Percentiles rank a stretch among this genome's conserved stretches.
phyloP scores from a whole-genome alignment of 1,140 invertebrate species.

The Drosophila bifasciata region DNA sequence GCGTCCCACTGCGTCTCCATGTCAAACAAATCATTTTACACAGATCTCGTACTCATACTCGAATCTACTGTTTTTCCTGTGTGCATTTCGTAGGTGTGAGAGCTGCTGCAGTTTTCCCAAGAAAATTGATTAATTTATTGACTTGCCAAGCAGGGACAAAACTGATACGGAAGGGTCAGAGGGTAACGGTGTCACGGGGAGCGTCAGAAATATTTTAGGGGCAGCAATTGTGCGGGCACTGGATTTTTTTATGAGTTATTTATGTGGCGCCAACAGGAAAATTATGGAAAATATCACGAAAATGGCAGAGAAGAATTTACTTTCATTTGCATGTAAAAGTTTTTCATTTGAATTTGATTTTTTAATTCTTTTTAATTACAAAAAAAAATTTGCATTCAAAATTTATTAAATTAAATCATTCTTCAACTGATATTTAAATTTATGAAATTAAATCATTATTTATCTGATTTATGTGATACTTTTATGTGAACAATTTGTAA shows the following conservation, averaged over 20 bases:
- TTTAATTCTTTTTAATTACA: no score
- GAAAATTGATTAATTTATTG: constrained; percentile 60
- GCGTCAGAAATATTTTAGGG: constrained; percentile 30
- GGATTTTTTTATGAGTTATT: constrained; percentile 42
- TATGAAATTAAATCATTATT: no score
- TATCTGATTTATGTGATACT: no score
- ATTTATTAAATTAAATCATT: no score
- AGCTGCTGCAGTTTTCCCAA: constrained; percentile 62
- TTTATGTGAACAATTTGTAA: no score
- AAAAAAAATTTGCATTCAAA: no score
- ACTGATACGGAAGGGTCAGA: constrained; percentile 1
- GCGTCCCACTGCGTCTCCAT: constrained; percentile 60
- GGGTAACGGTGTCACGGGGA: constrained; percentile 25
- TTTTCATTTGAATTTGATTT: no score
- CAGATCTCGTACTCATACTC: constrained; percentile 27
- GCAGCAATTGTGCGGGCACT: constrained; percentile 39
- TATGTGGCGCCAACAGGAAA: constrained; percentile 42
- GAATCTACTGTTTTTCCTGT: constrained; percentile 11
- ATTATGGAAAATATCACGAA: constrained; percentile 4
- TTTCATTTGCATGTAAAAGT: no score
- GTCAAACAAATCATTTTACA: constrained; percentile 75
- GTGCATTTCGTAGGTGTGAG: constrained; percentile 58
- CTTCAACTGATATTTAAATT: no score
- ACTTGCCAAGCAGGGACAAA: constrained; percentile 33
- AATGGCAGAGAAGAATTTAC: no score